Evolutionary conservation across 2,797 vertebrate genomes (phyloP).

Genomic region (Melanotaenia pygmaea): DNA sequence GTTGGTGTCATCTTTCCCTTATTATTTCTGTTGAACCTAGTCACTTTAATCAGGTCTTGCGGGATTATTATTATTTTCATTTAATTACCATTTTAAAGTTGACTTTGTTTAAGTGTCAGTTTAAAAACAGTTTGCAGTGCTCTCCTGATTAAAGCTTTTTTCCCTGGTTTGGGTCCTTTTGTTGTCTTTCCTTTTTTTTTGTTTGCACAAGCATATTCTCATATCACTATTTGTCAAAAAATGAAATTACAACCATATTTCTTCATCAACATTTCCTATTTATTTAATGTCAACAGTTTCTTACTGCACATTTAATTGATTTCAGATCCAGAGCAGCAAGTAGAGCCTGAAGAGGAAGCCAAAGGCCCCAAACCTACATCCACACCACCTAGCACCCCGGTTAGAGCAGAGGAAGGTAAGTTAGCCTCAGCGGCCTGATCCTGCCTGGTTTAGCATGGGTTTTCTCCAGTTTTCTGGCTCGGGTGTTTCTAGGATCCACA

Average conservation of each 20-base stretch:
- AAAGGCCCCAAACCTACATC: constrained; percentile 83
- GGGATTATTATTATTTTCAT: background rate
- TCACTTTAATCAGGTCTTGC: constrained; percentile 33
- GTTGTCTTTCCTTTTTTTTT: constrained; percentile 41
- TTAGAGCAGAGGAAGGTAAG: constrained; percentile 95
- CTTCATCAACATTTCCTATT: background rate
- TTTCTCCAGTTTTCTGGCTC: constrained; percentile 36
- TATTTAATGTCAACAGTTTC: background rate
- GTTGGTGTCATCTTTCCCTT: constrained; percentile 44
- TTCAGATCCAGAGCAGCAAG: constrained; percentile 74
- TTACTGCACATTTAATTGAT: background rate
- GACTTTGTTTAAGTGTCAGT: constrained; percentile 19
- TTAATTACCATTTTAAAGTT: constrained; percentile 8
- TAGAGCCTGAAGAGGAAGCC: constrained; percentile 78
- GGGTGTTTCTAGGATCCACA: constrained; percentile 38
- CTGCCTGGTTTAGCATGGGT: constrained; percentile 67
- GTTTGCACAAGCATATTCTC: background rate
- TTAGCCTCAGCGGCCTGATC: constrained; percentile 20
- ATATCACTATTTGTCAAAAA: background rate
- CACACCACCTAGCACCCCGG: constrained; percentile 91
- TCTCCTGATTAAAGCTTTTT: constrained; percentile 41
- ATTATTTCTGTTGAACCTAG: constrained; percentile 38
- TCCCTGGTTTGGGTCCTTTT: constrained; percentile 43
- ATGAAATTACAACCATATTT: background rate
- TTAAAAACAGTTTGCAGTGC: constrained; percentile 29